A percentile compares a stretch with the other conserved stretches of the same genome.
phyloP scores from a whole-genome alignment of 2,888 invertebrate genomes.

The Baccha elongata region DNA sequence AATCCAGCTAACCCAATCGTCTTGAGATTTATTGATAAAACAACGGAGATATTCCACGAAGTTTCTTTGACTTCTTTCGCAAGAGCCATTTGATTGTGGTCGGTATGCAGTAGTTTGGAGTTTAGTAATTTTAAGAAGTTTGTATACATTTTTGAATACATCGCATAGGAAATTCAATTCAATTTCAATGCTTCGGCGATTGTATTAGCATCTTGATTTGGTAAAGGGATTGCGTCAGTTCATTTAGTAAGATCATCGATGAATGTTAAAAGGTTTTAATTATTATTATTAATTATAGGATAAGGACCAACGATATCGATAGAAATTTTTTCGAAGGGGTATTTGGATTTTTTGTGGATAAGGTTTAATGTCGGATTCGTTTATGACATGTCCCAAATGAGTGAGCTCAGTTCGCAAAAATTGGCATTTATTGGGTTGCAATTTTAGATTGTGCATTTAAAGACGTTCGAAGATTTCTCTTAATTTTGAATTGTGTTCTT shows the following conservation, averaged over 20 bases:
- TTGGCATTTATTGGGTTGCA: too few species aligned
- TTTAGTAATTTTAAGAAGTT: conserved; percentile 5
- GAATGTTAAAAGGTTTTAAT: too few species aligned
- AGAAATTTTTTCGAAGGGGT: neutral
- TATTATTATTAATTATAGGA: neutral
- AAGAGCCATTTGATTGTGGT: conserved; percentile 3
- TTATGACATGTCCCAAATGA: too few species aligned
- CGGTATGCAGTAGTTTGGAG: conserved; percentile 2
- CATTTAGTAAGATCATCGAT: neutral
- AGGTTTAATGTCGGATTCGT: too few species aligned
- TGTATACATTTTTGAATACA: neutral
- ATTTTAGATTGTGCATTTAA: too few species aligned
- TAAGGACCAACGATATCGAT: neutral
- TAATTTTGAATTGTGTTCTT: too few species aligned
- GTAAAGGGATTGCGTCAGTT: neutral
- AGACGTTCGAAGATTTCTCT: too few species aligned
- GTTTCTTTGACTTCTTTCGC: conserved; percentile 3
- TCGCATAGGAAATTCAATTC: too few species aligned
- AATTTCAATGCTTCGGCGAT: too few species aligned
- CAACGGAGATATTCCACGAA: neutral
- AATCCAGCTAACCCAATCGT: neutral
- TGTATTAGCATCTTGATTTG: neutral
- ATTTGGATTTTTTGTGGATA: too few species aligned
- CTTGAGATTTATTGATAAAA: conserved; percentile 5
- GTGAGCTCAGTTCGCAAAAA: too few species aligned